A percentile compares a stretch with the other conserved stretches of the same genome.
phyloP scores from a whole-genome alignment of 64 coral and sea anemone genomes.

The Stichodactyla mertensii region DNA sequence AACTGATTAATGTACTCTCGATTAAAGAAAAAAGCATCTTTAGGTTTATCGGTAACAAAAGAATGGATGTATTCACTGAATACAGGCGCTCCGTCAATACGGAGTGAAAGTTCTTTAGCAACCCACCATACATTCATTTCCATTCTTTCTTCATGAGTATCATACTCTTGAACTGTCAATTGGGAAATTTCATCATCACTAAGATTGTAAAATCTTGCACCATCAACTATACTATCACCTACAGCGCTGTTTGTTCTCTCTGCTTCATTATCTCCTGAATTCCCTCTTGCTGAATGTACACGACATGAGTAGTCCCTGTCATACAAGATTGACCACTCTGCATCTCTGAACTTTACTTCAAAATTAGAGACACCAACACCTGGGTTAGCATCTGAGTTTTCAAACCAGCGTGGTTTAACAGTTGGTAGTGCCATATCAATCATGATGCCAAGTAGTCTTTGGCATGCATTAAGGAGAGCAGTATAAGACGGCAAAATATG shows the following conservation, averaged over 20 bases:
- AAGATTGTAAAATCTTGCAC: too few species aligned
- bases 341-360: slow-evolving; percentile 9
- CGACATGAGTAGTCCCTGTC: slow-evolving; percentile 21
- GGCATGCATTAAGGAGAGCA: neutral
- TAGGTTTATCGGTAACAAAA: too few species aligned
- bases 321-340: neutral
- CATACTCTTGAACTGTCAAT: too few species aligned
- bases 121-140: too few species aligned
- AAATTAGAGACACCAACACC: slow-evolving; percentile 15
- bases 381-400: neutral
- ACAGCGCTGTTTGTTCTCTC: neutral
- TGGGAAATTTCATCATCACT: too few species aligned
- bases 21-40: too few species aligned
- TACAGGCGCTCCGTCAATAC: too few species aligned
- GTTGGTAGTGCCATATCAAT: neutral
- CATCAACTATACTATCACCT: too few species aligned
- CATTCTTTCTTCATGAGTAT: too few species aligned
- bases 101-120: too few species aligned
- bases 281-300: slow-evolving; percentile 28
- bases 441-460: slow-evolving; percentile 1
- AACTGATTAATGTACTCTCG: too few species aligned
- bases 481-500: slow-evolving; percentile 6
- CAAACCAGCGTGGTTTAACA: neutral
- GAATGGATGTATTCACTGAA: too few species aligned
- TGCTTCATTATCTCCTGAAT: slow-evolving; percentile 36